These are phyloP conservation scores for Acleris holmiana DNA, from an alignment of 2,888 invertebrate species.

Conservation along the genomic window DNA sequence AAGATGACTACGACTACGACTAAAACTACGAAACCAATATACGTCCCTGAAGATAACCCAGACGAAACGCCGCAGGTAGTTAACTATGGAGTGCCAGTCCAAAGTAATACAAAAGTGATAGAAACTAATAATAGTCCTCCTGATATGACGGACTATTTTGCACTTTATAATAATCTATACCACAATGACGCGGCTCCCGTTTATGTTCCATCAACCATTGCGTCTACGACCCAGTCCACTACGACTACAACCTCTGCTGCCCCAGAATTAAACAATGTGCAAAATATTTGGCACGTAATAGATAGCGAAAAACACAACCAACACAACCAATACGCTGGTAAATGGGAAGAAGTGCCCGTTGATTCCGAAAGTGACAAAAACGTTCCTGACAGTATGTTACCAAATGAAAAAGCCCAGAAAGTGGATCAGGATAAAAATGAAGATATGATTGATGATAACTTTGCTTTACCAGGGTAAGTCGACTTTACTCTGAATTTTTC, in stretches of 20 bases:
- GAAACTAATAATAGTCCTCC: constrained; percentile 44
- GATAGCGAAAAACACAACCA: constrained; percentile 70
- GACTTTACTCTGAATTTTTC: constrained; percentile 10
- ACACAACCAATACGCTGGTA: constrained; percentile 57
- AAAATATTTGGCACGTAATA: constrained; percentile 79
- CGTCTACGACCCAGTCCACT: constrained; percentile 35
- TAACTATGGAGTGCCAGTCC: constrained; percentile 52
- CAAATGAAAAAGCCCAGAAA: constrained; percentile 39
- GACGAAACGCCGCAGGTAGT: constrained; percentile 46
- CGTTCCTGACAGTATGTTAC: constrained; percentile 35
- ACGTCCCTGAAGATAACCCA: constrained; percentile 63
- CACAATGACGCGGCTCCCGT: constrained; percentile 51
- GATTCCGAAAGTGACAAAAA: constrained; percentile 44
- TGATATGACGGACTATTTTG: constrained; percentile 64
- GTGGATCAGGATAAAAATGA: constrained; percentile 41
- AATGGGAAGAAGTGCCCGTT: constrained; percentile 67
- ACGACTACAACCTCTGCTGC: constrained; percentile 53
- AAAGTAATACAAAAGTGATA: constrained; percentile 40
- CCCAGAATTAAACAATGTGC: constrained; percentile 55
- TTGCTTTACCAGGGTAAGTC: constrained; percentile 74
- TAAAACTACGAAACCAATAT: constrained; percentile 56
- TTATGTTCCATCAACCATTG: constrained; percentile 52
- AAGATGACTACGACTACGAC: constrained; percentile 55
- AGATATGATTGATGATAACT: constrained; percentile 60
- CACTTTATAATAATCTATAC: constrained; percentile 64